A percentile compares a stretch with the other conserved stretches of the same genome.
Conservation (phyloP, 2,113 vertebrate species). For the Sander vitreus region DNA sequence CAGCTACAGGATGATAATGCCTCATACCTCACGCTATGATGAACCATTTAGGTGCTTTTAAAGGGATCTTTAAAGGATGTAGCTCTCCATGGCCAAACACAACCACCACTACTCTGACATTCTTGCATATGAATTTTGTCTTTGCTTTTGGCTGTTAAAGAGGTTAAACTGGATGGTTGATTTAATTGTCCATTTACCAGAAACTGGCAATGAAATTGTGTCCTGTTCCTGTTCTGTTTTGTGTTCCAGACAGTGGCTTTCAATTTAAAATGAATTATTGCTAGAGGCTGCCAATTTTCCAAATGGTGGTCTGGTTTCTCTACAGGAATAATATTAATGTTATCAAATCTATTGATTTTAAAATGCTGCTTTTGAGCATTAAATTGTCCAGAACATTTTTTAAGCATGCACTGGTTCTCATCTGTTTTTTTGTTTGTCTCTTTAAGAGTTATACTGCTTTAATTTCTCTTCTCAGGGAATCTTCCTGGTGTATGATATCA, state of each 20-base stretch:
- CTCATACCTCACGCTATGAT: background rate
- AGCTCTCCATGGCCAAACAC: background rate
- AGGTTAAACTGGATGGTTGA: constrained; percentile 43
- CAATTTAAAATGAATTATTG: background rate
- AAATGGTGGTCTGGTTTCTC: constrained; percentile 29
- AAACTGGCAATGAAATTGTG: constrained; percentile 42
- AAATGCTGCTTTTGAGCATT: background rate
- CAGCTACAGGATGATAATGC: background rate
- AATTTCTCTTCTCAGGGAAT: constrained; percentile 87
- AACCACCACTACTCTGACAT: background rate
- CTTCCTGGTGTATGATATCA: constrained; percentile 97
- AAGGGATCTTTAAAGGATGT: background rate
- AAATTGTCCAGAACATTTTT: background rate
- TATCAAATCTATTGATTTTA: background rate
- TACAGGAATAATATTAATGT: constrained; percentile 12
- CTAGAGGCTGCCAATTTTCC: background rate
- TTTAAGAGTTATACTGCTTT: background rate
- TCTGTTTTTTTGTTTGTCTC: background rate
- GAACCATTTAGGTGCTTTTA: background rate
- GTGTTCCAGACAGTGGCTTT: constrained; percentile 2
- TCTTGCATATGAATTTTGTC: background rate
- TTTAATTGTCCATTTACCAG: constrained; percentile 57
- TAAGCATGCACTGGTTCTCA: background rate
- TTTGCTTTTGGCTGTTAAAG: constrained; percentile 40
- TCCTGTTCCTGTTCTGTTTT: constrained; percentile 32